Base-by-base conservation (phyloP, 1,140 invertebrate genomes). In the Sitophilus oryzae region DNA sequence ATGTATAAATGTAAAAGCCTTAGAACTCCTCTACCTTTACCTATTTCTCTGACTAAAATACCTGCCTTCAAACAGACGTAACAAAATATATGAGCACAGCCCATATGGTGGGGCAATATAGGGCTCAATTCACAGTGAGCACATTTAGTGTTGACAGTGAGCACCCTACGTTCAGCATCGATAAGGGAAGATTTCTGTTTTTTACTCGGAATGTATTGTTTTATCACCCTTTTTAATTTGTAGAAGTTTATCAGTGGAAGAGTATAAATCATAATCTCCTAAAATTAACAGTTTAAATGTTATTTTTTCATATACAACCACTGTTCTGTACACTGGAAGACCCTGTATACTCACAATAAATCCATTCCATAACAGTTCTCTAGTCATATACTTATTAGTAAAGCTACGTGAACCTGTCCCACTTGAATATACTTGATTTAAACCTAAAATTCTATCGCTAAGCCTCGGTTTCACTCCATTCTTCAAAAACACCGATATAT, bases 71-170 rank as follows among this genome's bases (percentile, higher is more conserved):
- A 64, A 67, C 81, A 83, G 59, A 78, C 80, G 70, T 81, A 83
- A 67, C 81, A 83, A 67, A 81, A 83, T 48, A 83, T 74, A 69
- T 83, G 81, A 10, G 68, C 68, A 65, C 81, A 83, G 6, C 78
- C 78, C 77, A 82, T 82, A 50, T 79, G 76, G 67, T 82, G 74
- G 8, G 81, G 81, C 42, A 80, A 62, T 8, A 80, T 76, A 3
- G 81, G 80, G 36, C 69, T 72, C 53, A 76, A 72, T 0, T 67
- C 69, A 62, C 81, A 83, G 65, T 72, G 73, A 9, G 75, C 75
- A 72, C 81, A 83, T 36, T 71, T 71, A 2, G 77, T 79, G 43
- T 67, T 65, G 6, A 72, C 36, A 22, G 71, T 76, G 67, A 78
- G 73, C 19, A 42, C 21, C 40, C 51, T 55, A 10, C 59, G 49